Conservation (phyloP, 30 jellyfish, hydroid and myxozoan genomes). For the Aurelia aurita region DNA sequence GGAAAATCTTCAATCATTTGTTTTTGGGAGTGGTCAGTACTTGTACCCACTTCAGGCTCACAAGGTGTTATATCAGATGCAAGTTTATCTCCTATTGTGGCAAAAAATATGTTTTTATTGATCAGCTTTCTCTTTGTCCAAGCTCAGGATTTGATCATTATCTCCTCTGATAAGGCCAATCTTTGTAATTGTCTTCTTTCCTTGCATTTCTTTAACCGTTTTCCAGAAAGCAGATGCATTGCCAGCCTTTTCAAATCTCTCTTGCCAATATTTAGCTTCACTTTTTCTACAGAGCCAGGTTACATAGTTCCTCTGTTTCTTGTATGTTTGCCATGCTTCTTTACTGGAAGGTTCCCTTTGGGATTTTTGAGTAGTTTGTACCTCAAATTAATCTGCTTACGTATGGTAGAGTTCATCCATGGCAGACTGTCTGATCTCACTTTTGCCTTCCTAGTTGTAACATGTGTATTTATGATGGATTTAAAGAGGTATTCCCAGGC, state of each 20-base stretch:
- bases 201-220: constrained; percentile 39
- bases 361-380: constrained; percentile 54
- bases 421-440: constrained; percentile 42
- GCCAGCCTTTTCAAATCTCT: constrained; percentile 38
- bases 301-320: too few species aligned
- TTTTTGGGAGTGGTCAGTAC: constrained; percentile 26
- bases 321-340: too few species aligned
- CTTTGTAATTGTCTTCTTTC: not conserved
- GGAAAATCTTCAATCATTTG: not conserved
- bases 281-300: too few species aligned
- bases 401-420: constrained; percentile 46
- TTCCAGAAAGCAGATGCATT: constrained; percentile 5
- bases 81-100: constrained; percentile 52
- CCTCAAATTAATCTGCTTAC: constrained; percentile 52
- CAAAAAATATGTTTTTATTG: constrained; percentile 31
- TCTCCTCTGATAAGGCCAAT: constrained; percentile 49
- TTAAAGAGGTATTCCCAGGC: constrained; percentile 71
- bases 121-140: constrained; percentile 42
- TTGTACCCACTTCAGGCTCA: not conserved
- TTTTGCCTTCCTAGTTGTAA: constrained; percentile 54
- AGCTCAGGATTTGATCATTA: constrained; percentile 10
- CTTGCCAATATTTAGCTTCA: constrained; percentile 41
- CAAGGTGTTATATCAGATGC: constrained; percentile 13
- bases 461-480: constrained; percentile 14
- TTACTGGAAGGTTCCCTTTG: constrained; percentile 33